Base-by-base conservation (phyloP, 2,888 invertebrate genomes). In the Branchellion lobata region DNA sequence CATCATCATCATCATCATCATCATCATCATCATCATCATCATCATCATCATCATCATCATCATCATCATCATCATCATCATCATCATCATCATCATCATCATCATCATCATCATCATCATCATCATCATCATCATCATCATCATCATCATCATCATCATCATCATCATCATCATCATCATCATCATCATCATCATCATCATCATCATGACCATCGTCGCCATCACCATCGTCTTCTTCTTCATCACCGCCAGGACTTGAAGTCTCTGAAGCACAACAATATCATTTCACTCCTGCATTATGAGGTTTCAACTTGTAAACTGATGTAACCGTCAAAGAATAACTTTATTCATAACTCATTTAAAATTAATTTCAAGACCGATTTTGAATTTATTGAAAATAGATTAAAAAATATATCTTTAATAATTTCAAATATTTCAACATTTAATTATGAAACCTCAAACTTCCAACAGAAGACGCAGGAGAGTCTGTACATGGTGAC, bases 1-100 rank as follows among this genome's bases (percentile, higher is more conserved):
- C 80, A 34, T 77, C 80, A 65, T 72, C 72, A 72, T 29, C 72
- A 33, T 65, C 65, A 65, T 65, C 65, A 21, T 65, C 65, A 65
- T 65, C 65, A 21, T 65, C 65, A 65, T 65, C 65, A 65, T 65
- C 65, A 65, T 65, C 65, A 65, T 65, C 65, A 21, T 65, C 65
- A 65, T 65, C 21, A 65, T 65, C 65, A 65, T 65, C 65, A 65
- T 65, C 65, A 65, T 65, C 65, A 65, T 65, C 65, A 65, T 65
- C 65, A 65, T 65, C 65, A 65, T 65, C 65, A 65, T 65, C 65
- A 65, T 65, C 65, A 65, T 65, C 65, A 65, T 27, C 65, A 21
- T 27, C 29, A 11, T 29, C 24, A 21, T 24, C 24, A 21, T 65
- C 40, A 14, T 40, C 40, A 40, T 40, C 40, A 40, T 65, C 65